A percentile compares a stretch with the other conserved stretches of the same genome.
Evolutionary conservation across 2,113 vertebrate species (phyloP).

Genomic region (Amazona vittata): DNA sequence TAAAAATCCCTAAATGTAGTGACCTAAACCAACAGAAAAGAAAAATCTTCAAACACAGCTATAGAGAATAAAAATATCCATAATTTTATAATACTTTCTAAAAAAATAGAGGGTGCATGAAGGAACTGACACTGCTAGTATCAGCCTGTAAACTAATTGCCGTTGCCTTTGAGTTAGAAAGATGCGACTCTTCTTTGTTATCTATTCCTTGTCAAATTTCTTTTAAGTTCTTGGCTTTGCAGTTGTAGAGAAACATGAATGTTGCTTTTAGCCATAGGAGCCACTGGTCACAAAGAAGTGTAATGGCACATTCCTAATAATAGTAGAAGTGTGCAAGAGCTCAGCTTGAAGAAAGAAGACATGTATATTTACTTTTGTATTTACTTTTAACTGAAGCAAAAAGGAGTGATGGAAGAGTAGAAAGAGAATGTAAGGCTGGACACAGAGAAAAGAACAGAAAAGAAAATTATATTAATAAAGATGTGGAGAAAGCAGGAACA

Average conservation of each 20-base stretch:
- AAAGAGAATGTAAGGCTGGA: background rate
- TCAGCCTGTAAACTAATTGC: background rate
- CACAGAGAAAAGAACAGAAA: background rate
- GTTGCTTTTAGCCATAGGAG: background rate
- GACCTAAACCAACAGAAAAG: background rate
- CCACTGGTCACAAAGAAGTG: background rate
- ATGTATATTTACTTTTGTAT: background rate
- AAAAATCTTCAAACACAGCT: background rate
- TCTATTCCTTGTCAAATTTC: background rate
- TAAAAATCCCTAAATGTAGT: background rate
- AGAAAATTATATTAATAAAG: background rate
- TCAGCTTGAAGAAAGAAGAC: background rate
- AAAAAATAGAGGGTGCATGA: background rate
- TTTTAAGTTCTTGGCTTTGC: background rate
- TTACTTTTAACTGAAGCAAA: background rate
- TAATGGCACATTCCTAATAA: background rate
- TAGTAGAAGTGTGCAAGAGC: background rate
- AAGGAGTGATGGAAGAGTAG: background rate
- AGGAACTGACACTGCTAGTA: background rate
- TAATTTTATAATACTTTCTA: background rate
- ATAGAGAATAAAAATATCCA: background rate
- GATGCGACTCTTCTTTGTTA: background rate
- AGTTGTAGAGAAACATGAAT: background rate
- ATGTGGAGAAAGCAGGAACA: background rate
- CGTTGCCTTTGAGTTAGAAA: background rate